A percentile compares a stretch with the other conserved stretches of the same genome.
phyloP scores from a whole-genome alignment of 1,140 invertebrate species.

The Sinonovacula constricta region DNA sequence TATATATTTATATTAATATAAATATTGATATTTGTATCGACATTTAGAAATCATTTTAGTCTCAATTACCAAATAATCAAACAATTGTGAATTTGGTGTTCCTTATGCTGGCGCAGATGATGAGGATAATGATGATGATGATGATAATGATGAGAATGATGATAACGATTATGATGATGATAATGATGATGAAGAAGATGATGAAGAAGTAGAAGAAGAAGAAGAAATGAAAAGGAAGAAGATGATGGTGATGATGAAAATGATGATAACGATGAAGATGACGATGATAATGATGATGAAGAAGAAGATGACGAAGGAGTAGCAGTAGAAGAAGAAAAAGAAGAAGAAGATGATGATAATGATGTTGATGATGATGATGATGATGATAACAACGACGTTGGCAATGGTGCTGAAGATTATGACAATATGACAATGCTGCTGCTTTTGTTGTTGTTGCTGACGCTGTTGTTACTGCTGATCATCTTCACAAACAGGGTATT shows the following conservation, averaged over 20 bases:
- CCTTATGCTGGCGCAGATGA: not conserved
- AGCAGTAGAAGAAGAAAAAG: not conserved
- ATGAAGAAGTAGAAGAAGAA: not conserved
- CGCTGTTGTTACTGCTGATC: no score
- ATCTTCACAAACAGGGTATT: no score
- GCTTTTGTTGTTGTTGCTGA: no score
- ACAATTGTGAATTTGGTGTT: not conserved
- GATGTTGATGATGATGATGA: not conserved
- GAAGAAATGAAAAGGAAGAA: not conserved
- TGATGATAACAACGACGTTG: no score
- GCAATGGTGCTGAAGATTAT: no score
- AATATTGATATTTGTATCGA: no score
- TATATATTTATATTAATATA: no score
- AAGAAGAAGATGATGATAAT: not conserved
- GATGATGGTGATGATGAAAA: not conserved
- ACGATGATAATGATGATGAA: not conserved
- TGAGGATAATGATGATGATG: no score
- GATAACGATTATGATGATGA: not conserved
- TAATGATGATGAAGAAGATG: not conserved
- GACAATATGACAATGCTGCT: no score
- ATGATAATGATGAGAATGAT: no score
- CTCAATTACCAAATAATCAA: no score
- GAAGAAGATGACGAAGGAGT: not conserved
- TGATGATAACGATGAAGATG: not conserved
- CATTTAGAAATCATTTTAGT: no score